Conservation (phyloP, 2,113 vertebrate species). For the Phalacrocorax brasilianus region DNA sequence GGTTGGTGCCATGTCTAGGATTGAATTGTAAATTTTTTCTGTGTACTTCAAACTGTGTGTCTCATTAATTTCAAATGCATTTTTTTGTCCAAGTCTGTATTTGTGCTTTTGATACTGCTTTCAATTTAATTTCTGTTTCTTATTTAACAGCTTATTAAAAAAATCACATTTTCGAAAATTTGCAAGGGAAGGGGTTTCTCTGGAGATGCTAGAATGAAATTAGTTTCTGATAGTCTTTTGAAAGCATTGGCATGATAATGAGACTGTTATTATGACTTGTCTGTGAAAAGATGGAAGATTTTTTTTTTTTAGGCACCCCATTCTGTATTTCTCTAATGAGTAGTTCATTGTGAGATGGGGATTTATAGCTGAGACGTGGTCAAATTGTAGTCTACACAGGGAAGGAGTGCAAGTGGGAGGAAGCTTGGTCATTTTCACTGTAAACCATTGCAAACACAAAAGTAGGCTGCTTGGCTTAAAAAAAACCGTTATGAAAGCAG, state of each 20-base stretch:
- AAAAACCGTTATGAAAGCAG: not conserved
- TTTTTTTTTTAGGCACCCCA: not conserved
- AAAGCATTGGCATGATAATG: not conserved
- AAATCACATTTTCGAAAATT: not conserved
- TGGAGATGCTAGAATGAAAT: not conserved
- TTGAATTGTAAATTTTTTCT: not conserved
- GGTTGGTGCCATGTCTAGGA: not conserved
- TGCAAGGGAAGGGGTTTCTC: not conserved
- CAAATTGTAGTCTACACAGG: not conserved
- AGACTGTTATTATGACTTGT: not conserved
- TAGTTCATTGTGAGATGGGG: not conserved
- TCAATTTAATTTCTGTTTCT: not conserved
- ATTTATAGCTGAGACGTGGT: not conserved
- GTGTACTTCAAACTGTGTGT: not conserved
- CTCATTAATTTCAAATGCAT: not conserved
- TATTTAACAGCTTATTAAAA: not conserved
- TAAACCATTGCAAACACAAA: not conserved
- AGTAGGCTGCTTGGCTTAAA: not conserved
- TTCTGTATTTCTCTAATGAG: conserved; percentile 8
- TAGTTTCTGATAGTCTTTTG: not conserved
- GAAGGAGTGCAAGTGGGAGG: not conserved
- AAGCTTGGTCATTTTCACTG: not conserved
- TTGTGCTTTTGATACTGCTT: not conserved
- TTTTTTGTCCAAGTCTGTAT: not conserved
- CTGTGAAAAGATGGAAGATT: not conserved